phyloP scores from a whole-genome alignment of 35 echinoderm and acorn worm species.

The Amphiura filiformis region DNA sequence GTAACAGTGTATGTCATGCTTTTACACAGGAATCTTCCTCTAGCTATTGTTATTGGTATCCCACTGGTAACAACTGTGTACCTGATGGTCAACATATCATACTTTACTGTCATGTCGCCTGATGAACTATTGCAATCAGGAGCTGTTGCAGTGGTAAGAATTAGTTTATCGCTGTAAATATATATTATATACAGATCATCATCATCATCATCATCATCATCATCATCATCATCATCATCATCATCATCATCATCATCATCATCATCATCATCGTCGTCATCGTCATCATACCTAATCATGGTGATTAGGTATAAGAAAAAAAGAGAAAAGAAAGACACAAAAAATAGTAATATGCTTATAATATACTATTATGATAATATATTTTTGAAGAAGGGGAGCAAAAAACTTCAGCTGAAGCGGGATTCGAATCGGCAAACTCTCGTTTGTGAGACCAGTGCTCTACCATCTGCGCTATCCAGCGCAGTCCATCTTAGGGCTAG shows the following conservation, averaged over 20 bases:
- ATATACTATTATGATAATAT: not conserved
- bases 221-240: not conserved
- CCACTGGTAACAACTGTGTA: conserved; percentile 75
- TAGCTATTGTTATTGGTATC: conserved; percentile 80
- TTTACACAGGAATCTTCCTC: conserved; percentile 78
- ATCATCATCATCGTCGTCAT: no score
- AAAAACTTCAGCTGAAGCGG: no score
- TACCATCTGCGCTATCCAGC: no score
- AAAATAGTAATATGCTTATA: not conserved
- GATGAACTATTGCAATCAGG: conserved; percentile 64
- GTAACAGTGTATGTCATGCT: no score
- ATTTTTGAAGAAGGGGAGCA: no score
- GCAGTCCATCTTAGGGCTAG: no score
- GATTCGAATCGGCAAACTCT: no score
- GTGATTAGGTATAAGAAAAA: not conserved
- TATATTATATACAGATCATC: not conserved
- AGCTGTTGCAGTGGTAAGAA: conserved; percentile 81
- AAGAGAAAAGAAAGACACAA: no score
- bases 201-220: not conserved
- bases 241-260: no score
- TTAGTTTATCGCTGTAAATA: not conserved
- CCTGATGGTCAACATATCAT: conserved; percentile 70
- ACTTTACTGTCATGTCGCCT: conserved; percentile 85
- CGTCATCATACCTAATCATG: no score
- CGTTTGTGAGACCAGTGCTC: no score